Evolutionary conservation across 2,888 invertebrate genomes (phyloP), one percentile per base, ranked within the genome.

Genomic region (Salticus scenicus): DNA sequence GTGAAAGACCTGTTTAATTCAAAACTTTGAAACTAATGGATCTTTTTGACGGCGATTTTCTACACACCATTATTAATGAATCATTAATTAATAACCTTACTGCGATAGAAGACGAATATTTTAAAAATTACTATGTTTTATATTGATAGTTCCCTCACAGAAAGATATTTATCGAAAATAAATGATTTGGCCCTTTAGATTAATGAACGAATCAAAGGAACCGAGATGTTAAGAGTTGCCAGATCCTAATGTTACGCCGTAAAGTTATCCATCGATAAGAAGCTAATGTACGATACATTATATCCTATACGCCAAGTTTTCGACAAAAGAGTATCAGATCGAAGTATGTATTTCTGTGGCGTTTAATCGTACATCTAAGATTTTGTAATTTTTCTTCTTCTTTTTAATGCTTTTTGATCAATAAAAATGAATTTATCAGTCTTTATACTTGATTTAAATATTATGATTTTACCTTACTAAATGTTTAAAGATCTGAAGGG

Each of bases 1-100:
- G 57, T 57, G 24, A 57, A 57, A 57, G 57, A 57, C 57, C 57
- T 57, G 57, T 24, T 57, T 57, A 57, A 57, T 57, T 57, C 57
- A 57, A 57, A 57, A 24, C 57, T 57, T 57, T 57, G 57, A 57
- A 57, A 12, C 57, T 57, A 57, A 57, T 57, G 57, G 24, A 7
- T 17, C 24, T 24, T 57, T 57, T 57, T 57, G 57, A 57, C 57
- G 57, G 20, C 57, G 24, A 57, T 57, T 57, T 57, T 57, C 57
- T 57, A 24, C 57, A 57, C 57, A 57, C 57, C 12, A 24, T 57
- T 57, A 57, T 57, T 57, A 57, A 57, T 57, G 57, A 57, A 57
- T 24, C 4, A 17, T 4, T 57, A 57, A 57, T 57, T 57, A 57
- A 57, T 57, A 57, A 57, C 57, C 57, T 8, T 24, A 57, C 7